Conservation (phyloP, 2,888 invertebrate species). For the Zelleria hepariella region DNA sequence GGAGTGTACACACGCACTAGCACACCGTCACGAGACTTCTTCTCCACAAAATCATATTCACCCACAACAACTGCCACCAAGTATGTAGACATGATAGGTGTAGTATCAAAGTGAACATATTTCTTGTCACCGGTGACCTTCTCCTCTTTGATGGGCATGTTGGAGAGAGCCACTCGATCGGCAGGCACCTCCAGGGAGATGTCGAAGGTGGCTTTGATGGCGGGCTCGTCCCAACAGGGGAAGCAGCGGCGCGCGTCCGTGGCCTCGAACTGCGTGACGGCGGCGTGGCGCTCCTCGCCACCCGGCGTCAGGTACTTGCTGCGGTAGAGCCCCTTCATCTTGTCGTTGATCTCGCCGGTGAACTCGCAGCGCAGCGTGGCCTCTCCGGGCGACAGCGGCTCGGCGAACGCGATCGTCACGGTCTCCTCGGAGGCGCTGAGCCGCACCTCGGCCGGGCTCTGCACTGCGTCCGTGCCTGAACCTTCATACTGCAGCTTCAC, state of each 20-base stretch:
- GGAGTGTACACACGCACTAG: slow-evolving; percentile 88
- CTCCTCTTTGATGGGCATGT: slow-evolving; percentile 83
- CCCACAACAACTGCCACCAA: slow-evolving; percentile 95
- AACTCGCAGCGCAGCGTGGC: slow-evolving; percentile 79
- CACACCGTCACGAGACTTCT: slow-evolving; percentile 84
- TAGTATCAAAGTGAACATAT: slow-evolving; percentile 81
- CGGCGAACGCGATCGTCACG: slow-evolving; percentile 75
- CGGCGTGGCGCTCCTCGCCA: slow-evolving; percentile 86
- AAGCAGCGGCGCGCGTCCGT: slow-evolving; percentile 94
- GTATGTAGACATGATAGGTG: slow-evolving; percentile 97
- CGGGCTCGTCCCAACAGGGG: slow-evolving; percentile 99
- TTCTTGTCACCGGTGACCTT: slow-evolving; percentile 58
- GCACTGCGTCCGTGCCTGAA: slow-evolving; percentile 23
- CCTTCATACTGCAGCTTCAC: slow-evolving; percentile 66
- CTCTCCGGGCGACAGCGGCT: slow-evolving; percentile 70
- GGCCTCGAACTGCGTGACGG: slow-evolving; percentile 93
- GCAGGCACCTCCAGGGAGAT: slow-evolving; percentile 86
- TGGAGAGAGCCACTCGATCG: slow-evolving; percentile 89
- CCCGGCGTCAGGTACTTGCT: slow-evolving; percentile 84
- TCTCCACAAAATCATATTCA: slow-evolving; percentile 95
- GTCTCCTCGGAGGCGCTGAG: slow-evolving; percentile 76
- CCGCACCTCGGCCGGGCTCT: slow-evolving; percentile 43
- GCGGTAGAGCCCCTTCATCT: slow-evolving; percentile 95
- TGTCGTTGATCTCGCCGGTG: slow-evolving; percentile 90
- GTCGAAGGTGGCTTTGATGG: slow-evolving; percentile 95